These are phyloP conservation scores for Philonicus albiceps DNA, from an alignment of 2,888 invertebrate genomes.

Conservation along the genomic window DNA sequence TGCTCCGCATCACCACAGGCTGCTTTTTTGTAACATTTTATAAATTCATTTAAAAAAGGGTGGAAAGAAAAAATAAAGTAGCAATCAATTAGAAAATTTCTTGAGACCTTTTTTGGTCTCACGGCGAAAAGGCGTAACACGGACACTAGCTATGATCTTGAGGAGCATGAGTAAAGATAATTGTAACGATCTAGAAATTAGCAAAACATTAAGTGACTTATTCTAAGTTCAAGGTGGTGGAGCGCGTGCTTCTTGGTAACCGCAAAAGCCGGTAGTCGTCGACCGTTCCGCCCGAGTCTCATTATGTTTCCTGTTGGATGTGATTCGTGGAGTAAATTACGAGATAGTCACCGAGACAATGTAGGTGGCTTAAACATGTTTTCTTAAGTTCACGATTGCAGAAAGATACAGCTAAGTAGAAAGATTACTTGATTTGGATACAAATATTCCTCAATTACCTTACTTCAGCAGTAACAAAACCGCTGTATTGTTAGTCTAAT, in stretches of 20 bases:
- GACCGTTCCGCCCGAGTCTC: not conserved
- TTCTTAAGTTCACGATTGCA: not conserved
- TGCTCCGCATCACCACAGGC: not conserved
- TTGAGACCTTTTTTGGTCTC: not conserved
- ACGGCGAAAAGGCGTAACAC: not conserved
- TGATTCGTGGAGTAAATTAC: not conserved
- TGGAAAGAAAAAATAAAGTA: not conserved
- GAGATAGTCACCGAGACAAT: not conserved
- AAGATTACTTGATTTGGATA: not conserved
- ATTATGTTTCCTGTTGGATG: not conserved
- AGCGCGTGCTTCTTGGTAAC: not conserved
- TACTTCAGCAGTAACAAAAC: not conserved
- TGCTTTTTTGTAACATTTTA: not conserved
- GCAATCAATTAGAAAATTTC: not conserved
- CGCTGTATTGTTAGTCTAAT: not conserved
- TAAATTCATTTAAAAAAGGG: not conserved
- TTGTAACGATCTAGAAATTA: not conserved
- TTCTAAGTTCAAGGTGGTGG: not conserved
- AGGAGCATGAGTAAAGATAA: not conserved
- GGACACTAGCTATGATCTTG: not conserved
- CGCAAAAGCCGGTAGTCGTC: not conserved
- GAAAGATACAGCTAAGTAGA: not conserved
- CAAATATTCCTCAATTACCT: not conserved
- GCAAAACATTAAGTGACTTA: not conserved
- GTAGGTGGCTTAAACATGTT: not conserved